These are phyloP conservation scores for Poeciliopsis turrubarensis DNA, from an alignment of 2,113 vertebrate genomes.

Conservation along the genomic window DNA sequence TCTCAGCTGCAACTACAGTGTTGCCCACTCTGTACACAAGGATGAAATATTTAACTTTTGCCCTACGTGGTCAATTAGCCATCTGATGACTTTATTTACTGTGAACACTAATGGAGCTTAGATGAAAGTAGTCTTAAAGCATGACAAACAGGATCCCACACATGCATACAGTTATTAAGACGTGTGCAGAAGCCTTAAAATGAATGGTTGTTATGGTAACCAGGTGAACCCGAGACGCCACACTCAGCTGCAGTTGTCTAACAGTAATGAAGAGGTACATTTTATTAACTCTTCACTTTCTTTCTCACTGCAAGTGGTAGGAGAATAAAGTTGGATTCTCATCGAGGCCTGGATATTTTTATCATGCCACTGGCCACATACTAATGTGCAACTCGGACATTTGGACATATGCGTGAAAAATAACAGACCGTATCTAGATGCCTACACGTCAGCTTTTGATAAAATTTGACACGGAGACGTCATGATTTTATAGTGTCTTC, in stretches of 20 bases:
- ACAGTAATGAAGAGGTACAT: background rate
- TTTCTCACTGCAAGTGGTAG: background rate
- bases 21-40: background rate
- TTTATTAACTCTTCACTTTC: background rate
- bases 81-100: conserved; percentile 10
- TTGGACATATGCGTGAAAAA: too few species aligned
- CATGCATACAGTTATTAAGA: background rate
- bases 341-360: background rate
- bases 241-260: background rate
- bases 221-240: background rate
- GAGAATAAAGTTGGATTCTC: background rate
- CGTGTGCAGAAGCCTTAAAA: background rate
- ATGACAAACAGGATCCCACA: background rate
- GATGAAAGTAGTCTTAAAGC: conserved; percentile 13
- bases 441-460: too few species aligned
- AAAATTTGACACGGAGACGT: too few species aligned
- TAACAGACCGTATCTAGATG: too few species aligned
- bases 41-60: conserved; percentile 1
- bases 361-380: background rate
- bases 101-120: background rate
- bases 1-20: conserved; percentile 9
- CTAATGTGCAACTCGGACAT: too few species aligned
- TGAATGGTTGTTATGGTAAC: background rate
- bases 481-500: too few species aligned
- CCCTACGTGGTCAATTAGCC: background rate